phyloP scores from a whole-genome alignment of 2,113 vertebrate species.

The Chloropsis hardwickii region DNA sequence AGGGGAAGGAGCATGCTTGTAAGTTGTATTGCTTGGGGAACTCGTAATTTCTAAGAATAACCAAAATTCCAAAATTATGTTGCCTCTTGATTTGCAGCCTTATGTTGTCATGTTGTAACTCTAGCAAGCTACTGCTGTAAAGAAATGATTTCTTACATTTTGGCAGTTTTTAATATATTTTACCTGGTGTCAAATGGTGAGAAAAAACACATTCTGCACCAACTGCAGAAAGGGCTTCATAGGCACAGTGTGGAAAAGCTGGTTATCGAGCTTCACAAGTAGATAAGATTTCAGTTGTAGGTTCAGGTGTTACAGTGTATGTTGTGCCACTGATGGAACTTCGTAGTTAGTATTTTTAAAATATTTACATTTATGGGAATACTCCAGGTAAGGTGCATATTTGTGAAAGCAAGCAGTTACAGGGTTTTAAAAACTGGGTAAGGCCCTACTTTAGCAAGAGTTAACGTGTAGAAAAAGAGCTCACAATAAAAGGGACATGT shows the following conservation, averaged over 20 bases:
- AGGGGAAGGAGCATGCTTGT: rapidly evolving
- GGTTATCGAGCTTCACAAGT: not conserved
- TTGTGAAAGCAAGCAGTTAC: not conserved
- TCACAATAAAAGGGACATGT: not conserved
- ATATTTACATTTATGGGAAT: not conserved
- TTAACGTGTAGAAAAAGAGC: not conserved
- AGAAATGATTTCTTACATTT: not conserved
- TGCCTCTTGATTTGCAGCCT: not conserved
- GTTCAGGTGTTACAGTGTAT: not conserved
- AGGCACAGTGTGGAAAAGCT: not conserved
- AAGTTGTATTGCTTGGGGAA: not conserved
- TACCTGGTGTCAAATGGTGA: not conserved
- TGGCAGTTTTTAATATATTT: not conserved
- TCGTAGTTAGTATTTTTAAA: not conserved
- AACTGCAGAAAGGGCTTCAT: rapidly evolving
- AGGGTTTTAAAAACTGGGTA: not conserved
- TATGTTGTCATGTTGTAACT: not conserved
- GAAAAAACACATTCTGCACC: not conserved
- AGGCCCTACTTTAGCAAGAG: not conserved
- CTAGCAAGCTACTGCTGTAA: not conserved
- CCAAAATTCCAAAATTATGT: not conserved
- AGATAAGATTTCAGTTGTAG: not conserved
- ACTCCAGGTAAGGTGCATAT: not conserved
- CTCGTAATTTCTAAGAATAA: not conserved
- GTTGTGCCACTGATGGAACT: not conserved